Evolutionary conservation across 1,140 invertebrate species (phyloP), one percentile per base, ranked within the genome.

Genomic region (Rhyacophila brunnea): DNA sequence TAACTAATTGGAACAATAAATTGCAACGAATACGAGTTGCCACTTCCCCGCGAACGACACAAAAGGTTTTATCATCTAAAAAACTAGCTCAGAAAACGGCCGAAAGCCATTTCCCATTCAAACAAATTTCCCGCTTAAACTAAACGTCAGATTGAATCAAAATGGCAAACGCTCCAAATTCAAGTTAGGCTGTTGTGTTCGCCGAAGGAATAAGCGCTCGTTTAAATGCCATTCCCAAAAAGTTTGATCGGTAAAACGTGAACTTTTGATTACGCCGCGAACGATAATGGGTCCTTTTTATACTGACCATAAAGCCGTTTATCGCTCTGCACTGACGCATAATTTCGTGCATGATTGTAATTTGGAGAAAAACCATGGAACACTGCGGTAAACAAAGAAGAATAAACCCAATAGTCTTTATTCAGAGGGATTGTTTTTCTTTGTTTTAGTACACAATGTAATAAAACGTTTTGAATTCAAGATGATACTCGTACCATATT

Each of bases 1-100:
- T 49, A 54, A 50, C 60, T 63, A 63, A 63, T 63, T 63, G 60
- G 60, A 49, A 58, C 60, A 53, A 63, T 63, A 63, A 63, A 63
- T 63, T 54, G 55, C 60, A 43, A 44, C 42, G 48, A 58, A 58
- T 58, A 51, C 47, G 48, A 44, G 15, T 58, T 19, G 48, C 56
- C 48, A 51, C 56, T 58, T 51, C 36, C 36, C 40, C 36, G 34
- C 17, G 14, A 56, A 46, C 53, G 23, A 49, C 55, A 58, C 55
- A 58, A 58, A 58, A 58, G 55, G 46, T 58, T 58, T 49, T 46
- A 47, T 40, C 55, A 43, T 23, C 5, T 17, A 18, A 34, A 42
- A 40, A 20, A 20, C 48, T 15, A 23, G 32, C 9, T 14, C 23
- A 46, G 35, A 46, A 46, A 28, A 35, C 7, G 11, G 4, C 14